A percentile compares a stretch with the other conserved stretches of the same genome.
Evolutionary conservation across 2,888 invertebrate genomes (phyloP).

Genomic region (Caenorhabditis sp.): DNA sequence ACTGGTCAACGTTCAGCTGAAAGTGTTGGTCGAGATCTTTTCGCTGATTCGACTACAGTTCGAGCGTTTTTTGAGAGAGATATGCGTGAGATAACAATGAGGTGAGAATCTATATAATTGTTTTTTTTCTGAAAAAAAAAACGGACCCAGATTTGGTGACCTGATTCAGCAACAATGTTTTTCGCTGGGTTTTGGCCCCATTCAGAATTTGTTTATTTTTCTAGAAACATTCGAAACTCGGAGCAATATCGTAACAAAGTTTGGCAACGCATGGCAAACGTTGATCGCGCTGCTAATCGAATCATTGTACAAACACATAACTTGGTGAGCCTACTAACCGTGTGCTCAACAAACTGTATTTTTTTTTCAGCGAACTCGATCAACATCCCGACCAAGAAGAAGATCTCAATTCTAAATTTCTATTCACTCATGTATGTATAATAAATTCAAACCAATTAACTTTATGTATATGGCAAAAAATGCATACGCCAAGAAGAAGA

Average conservation of each 20-base stretch:
- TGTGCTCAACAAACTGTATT: not conserved
- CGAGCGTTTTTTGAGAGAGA: slow-evolving; percentile 27
- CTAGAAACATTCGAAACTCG: slow-evolving; percentile 24
- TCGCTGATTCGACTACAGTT: slow-evolving; percentile 25
- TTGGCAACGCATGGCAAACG: slow-evolving; percentile 9
- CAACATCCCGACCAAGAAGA: slow-evolving; percentile 18
- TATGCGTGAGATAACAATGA: slow-evolving; percentile 30
- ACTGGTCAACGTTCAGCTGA: slow-evolving; percentile 19
- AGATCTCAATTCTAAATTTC: not conserved
- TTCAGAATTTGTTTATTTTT: too few species aligned
- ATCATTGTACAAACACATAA: slow-evolving; percentile 34
- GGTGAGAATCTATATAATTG: slow-evolving; percentile 10
- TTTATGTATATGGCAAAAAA: not conserved
- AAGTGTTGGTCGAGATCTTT: slow-evolving; percentile 25
- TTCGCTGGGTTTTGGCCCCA: too few species aligned
- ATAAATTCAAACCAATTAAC: not conserved
- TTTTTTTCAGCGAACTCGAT: slow-evolving; percentile 33
- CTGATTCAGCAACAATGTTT: too few species aligned
- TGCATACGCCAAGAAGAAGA: not conserved
- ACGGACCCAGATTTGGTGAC: too few species aligned
- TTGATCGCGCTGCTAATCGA: slow-evolving; percentile 23
- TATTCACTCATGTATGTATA: too few species aligned
- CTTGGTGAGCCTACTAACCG: slow-evolving; percentile 13
- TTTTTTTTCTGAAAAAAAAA: too few species aligned
- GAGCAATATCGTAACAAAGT: slow-evolving; percentile 6